phyloP scores from a whole-genome alignment of 2,113 vertebrate species.

The Alethe diademata region DNA sequence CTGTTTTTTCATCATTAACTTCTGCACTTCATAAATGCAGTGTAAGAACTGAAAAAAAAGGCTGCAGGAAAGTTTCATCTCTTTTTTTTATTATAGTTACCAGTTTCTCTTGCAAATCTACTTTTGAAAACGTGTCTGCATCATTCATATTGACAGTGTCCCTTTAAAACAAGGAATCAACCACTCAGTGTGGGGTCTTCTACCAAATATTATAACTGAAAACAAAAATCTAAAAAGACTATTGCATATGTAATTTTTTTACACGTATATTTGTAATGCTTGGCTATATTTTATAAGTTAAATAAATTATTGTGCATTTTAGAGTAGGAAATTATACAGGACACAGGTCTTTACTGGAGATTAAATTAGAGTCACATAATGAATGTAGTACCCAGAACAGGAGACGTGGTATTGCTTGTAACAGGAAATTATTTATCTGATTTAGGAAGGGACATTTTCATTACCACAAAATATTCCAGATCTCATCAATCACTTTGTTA shows the following conservation, averaged over 20 bases:
- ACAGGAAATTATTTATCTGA: not conserved
- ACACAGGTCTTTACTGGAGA: not conserved
- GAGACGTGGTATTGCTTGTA: not conserved
- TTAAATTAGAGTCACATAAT: not conserved
- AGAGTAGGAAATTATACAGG: not conserved
- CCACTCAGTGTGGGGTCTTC: not conserved
- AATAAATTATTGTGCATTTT: not conserved
- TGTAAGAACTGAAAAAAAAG: not conserved
- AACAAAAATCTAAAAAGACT: not conserved
- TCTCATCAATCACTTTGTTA: not conserved
- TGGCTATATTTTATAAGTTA: not conserved
- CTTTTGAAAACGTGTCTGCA: not conserved
- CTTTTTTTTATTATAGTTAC: not conserved
- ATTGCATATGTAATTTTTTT: not conserved
- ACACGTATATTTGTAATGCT: not conserved
- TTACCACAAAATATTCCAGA: not conserved
- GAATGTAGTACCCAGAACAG: not conserved
- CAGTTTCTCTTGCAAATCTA: not conserved
- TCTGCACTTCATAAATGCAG: not conserved
- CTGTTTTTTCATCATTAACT: not conserved
- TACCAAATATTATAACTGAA: not conserved
- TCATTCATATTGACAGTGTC: conserved; percentile 55
- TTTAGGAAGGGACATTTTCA: not conserved
- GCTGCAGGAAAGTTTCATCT: not conserved
- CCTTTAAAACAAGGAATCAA: conserved; percentile 36